Evolutionary conservation across 2,113 vertebrate genomes (phyloP).

Genomic region (Oncorhynchus nerka): DNA sequence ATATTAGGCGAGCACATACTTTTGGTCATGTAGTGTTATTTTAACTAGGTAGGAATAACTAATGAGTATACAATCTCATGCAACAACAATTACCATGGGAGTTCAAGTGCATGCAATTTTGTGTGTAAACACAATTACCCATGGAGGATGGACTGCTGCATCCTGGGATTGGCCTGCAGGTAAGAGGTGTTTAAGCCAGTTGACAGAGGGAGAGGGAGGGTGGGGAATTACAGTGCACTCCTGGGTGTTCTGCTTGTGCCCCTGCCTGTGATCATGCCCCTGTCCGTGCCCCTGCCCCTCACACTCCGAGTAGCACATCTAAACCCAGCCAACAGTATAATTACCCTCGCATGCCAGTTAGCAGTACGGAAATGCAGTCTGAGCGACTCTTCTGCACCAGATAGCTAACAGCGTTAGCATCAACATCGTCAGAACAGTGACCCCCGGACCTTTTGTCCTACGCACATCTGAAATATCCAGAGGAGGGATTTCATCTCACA

Average conservation of each 20-base stretch:
- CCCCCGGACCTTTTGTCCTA: slow-evolving; percentile 11
- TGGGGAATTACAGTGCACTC: slow-evolving; percentile 22
- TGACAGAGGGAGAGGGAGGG: slow-evolving; percentile 2
- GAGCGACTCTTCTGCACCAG: slow-evolving; percentile 65
- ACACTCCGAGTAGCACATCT: slow-evolving; percentile 62
- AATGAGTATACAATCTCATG: neutral
- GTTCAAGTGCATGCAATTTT: neutral
- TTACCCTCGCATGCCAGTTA: slow-evolving; percentile 65
- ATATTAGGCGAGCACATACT: too few species aligned
- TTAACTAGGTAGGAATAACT: neutral
- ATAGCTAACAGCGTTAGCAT: slow-evolving; percentile 51
- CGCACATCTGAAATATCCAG: neutral
- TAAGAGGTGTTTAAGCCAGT: slow-evolving; percentile 16
- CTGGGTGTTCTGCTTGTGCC: slow-evolving; percentile 29
- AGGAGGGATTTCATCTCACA: neutral
- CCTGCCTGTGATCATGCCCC: slow-evolving; percentile 11
- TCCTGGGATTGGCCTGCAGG: neutral
- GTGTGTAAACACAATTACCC: neutral
- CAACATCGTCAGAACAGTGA: slow-evolving; percentile 44
- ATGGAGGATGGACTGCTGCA: neutral
- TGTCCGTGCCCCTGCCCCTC: slow-evolving; percentile 28
- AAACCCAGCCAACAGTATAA: slow-evolving; percentile 67
- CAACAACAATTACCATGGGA: neutral
- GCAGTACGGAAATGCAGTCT: slow-evolving; percentile 49
- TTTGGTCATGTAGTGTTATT: too few species aligned